Base-by-base conservation (phyloP, 2,888 invertebrate genomes). In the Erebia ligea region DNA sequence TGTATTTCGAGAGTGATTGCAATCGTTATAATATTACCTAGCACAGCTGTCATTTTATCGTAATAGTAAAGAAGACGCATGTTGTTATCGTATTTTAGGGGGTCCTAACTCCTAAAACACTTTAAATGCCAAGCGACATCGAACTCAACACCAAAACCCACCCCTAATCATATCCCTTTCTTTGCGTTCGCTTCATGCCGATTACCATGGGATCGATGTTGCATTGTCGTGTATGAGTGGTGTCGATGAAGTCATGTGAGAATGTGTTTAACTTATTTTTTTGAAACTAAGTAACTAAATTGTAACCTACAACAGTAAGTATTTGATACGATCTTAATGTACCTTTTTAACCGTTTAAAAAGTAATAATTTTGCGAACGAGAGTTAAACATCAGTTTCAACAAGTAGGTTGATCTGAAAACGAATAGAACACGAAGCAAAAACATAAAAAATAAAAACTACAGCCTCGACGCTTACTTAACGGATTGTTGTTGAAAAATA, bases 401-500 rank as follows among this genome's bases (percentile, higher is more conserved):
- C 67, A 67, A 67, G 57, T 67, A 50, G 58, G 45, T 67, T 48
- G 66, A 48, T 66, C 56, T 57, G 34, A 58, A 67, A 67, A 67
- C 67, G 58, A 58, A 48, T 65, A 65, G 42, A 65, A 65, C 40
- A 42, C 56, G 54, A 65, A 42, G 19, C 65, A 45, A 48, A 45
- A 58, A 64, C 42, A 25, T 21, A 65, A 71, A 56, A 54, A 63
- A 64, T 68, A 57, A 69, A 61, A 69, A 59, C 58, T 52, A 52
- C 64, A 59, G 56, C 45, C 67, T 67, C 67, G 67, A 48, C 58
- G 67, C 58, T 67, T 67, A 67, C 67, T 67, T 67, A 67, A 67
- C 58, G 67, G 67, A 67, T 67, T 67, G 67, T 67, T 67, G 67
- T 67, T 54, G 21, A 67, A 67, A 67, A 67, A 65, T 40, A 54